Percentiles rank a stretch among this genome's conserved stretches.
Evolutionary conservation across 2,113 vertebrate genomes (phyloP).

Genomic region (Thunnus thynnus): DNA sequence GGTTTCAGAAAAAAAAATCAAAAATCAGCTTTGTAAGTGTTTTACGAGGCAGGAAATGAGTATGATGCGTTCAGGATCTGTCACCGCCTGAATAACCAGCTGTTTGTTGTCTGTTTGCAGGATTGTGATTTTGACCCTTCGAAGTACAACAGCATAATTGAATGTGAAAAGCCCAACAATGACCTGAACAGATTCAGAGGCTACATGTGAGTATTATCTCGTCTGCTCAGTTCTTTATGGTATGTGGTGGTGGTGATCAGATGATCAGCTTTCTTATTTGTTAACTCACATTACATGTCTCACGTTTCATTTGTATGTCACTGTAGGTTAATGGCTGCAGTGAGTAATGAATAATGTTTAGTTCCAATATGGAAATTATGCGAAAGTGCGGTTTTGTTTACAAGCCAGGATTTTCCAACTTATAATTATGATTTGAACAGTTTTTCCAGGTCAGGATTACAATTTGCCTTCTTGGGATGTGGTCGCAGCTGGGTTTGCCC

Average conservation of each 20-base stretch:
- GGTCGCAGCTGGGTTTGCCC: conserved; percentile 23
- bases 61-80: too few relatives aligned
- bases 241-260: too few relatives aligned
- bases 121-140: conserved; percentile 95
- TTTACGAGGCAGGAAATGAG: too few relatives aligned
- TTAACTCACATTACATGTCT: not conserved
- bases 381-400: conserved; percentile 50
- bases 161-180: conserved; percentile 98
- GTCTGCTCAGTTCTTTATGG: not conserved
- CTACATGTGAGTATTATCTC: conserved; percentile 92
- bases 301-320: conserved; percentile 9
- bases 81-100: not conserved
- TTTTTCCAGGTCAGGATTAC: conserved; percentile 52
- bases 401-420: conserved; percentile 35
- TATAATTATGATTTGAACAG: conserved; percentile 48
- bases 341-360: not conserved
- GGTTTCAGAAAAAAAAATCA: too few relatives aligned
- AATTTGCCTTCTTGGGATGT: conserved; percentile 39
- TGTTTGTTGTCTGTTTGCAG: conserved; percentile 80
- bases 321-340: not conserved
- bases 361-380: conserved; percentile 50
- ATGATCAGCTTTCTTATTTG: not conserved
- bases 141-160: conserved; percentile 94
- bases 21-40: too few relatives aligned
- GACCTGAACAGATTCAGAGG: conserved; percentile 95